Conservation (phyloP, 2,888 invertebrate genomes). For the Stegophylla sp. region DNA sequence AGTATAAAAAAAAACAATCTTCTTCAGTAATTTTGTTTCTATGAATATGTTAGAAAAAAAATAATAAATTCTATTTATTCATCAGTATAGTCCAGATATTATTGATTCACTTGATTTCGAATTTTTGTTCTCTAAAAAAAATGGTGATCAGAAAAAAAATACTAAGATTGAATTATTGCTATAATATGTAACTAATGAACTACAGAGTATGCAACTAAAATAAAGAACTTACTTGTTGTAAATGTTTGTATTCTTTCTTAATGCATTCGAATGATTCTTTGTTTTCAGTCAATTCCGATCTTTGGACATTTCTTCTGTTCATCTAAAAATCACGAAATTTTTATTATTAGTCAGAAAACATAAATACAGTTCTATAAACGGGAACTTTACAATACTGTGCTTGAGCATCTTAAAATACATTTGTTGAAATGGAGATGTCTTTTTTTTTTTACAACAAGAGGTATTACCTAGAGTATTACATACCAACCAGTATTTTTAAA, state of each 20-base stretch:
- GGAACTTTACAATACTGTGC: too few relatives aligned
- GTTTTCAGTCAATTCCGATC: constrained; percentile 25
- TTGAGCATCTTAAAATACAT: too few relatives aligned
- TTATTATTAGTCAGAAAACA: background rate
- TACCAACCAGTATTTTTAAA: too few relatives aligned
- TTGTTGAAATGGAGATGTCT: too few relatives aligned
- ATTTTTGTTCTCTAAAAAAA: background rate
- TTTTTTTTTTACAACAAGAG: too few relatives aligned
- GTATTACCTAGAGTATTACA: too few relatives aligned
- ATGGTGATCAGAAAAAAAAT: background rate
- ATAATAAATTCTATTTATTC: constrained; percentile 9
- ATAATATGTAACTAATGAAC: background rate
- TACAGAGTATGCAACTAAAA: background rate
- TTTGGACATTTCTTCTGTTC: constrained; percentile 23
- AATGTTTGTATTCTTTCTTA: constrained; percentile 46
- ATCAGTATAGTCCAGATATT: background rate
- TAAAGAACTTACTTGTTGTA: constrained; percentile 41
- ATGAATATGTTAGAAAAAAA: background rate
- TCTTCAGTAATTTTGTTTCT: background rate
- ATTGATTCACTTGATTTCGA: constrained; percentile 10
- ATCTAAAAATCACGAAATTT: constrained; percentile 9
- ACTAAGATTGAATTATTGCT: background rate
- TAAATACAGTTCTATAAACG: too few relatives aligned
- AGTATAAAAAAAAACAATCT: background rate
- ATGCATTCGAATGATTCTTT: constrained; percentile 38